A percentile compares a stretch with the other conserved stretches of the same genome.
Evolutionary conservation across 2,113 vertebrate genomes (phyloP).

Genomic region (Mesitornis unicolor): DNA sequence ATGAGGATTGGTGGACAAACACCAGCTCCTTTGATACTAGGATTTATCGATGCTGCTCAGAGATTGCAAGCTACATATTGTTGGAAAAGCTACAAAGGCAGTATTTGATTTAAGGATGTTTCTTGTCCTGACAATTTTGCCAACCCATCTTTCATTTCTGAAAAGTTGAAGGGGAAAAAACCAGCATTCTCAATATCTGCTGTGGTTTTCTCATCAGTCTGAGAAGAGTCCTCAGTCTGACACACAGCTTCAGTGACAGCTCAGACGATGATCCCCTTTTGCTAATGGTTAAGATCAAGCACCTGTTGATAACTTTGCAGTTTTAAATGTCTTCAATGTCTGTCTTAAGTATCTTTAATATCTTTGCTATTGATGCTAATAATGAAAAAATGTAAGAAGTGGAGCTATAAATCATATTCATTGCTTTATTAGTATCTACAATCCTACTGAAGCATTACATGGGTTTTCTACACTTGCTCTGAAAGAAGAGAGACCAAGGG

Average conservation of each 20-base stretch:
- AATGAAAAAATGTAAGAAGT: neutral
- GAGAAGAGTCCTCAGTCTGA: neutral
- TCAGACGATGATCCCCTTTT: neutral
- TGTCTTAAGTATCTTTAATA: neutral
- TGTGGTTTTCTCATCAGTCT: neutral
- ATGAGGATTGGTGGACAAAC: accelerated
- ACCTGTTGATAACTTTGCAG: neutral
- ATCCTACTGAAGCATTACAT: neutral
- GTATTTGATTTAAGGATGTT: neutral
- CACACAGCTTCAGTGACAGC: neutral
- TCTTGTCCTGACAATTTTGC: neutral
- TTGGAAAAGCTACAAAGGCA: neutral
- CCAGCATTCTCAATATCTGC: neutral
- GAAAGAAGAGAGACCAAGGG: neutral
- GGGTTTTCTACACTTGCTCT: neutral
- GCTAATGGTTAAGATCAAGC: neutral
- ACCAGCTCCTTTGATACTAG: accelerated
- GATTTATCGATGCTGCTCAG: neutral
- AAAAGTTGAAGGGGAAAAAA: neutral
- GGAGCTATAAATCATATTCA: neutral
- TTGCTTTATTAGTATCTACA: neutral
- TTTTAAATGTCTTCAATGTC: neutral
- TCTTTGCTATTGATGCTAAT: neutral
- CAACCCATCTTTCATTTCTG: neutral
- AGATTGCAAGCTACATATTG: neutral